Conservation (phyloP, 53 echinoderm and acorn worm genomes). For the Temnopleurus reevesii region DNA sequence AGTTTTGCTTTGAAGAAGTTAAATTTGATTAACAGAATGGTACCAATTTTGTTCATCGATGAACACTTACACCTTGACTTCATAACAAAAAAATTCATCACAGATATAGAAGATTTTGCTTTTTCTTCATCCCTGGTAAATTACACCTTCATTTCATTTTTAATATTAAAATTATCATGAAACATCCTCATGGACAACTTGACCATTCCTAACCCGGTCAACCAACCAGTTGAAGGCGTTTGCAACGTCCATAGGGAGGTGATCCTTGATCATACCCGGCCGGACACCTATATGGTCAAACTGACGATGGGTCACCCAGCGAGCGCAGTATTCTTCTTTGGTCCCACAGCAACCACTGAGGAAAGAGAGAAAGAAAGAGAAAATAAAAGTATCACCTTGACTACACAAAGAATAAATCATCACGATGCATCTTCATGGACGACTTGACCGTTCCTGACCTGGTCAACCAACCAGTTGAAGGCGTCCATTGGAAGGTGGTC, state of each 20-base stretch:
- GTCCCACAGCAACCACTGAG: constrained; percentile 70
- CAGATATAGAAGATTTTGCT: too few species aligned
- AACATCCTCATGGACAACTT: constrained; percentile 21
- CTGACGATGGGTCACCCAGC: constrained; percentile 83
- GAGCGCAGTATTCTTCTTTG: constrained; percentile 64
- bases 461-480: constrained; percentile 61
- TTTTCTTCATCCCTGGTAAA: too few species aligned
- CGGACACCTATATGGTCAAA: constrained; percentile 83
- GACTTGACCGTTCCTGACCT: constrained; percentile 8
- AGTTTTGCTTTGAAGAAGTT: too few species aligned
- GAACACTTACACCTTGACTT: too few species aligned
- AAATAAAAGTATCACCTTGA: too few species aligned
- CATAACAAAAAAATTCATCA: too few species aligned
- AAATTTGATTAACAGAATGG: too few species aligned
- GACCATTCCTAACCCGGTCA: constrained; percentile 37
- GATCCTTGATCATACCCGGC: constrained; percentile 88
- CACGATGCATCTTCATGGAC: constrained; percentile 10
- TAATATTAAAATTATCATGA: too few species aligned
- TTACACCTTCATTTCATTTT: too few species aligned
- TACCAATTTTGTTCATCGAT: too few species aligned
- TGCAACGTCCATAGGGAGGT: constrained; percentile 71
- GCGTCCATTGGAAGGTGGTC: constrained; percentile 90
- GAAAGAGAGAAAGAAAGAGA: not conserved
- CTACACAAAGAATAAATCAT: too few species aligned
- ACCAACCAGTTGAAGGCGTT: constrained; percentile 65